These are phyloP conservation scores for Sebastes diaconus DNA, from an alignment of 2,797 vertebrate genomes.

Conservation along the genomic window DNA sequence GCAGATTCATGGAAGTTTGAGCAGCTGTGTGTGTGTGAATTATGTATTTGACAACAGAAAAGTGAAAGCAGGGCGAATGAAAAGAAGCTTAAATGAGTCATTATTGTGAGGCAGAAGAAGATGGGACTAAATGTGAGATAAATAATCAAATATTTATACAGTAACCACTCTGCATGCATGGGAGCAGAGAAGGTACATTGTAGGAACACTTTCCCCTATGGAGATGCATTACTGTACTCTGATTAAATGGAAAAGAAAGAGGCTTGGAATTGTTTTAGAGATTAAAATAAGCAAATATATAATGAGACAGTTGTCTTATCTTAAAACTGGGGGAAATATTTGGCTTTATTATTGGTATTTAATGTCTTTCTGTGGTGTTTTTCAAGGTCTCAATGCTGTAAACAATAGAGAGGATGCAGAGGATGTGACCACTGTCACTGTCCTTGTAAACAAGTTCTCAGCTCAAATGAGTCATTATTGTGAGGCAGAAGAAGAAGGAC, in stretches of 20 bases:
- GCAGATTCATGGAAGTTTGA: constrained; percentile 30
- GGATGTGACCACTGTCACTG: not conserved
- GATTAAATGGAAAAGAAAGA: not conserved
- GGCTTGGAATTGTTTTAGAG: not conserved
- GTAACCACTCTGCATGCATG: constrained; percentile 45
- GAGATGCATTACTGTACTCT: constrained; percentile 26
- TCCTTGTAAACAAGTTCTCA: not conserved
- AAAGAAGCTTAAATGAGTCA: constrained; percentile 50
- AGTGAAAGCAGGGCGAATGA: constrained; percentile 18
- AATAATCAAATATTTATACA: constrained; percentile 63
- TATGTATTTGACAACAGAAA: constrained; percentile 15
- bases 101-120: constrained; percentile 25
- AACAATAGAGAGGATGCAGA: constrained; percentile 13
- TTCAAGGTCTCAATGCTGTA: not conserved
- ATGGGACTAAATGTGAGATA: constrained; percentile 28
- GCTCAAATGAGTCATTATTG: constrained; percentile 46
- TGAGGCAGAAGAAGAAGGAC: constrained; percentile 5
- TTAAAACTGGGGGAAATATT: not conserved
- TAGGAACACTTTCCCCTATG: constrained; percentile 17
- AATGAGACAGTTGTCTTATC: not conserved
- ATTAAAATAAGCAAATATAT: not conserved
- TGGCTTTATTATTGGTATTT: not conserved
- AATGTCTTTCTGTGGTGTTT: not conserved
- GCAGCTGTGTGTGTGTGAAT: not conserved
- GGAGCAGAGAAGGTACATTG: constrained; percentile 1